Conservation (phyloP, 2,888 invertebrate genomes). For the Noctua janthina region DNA sequence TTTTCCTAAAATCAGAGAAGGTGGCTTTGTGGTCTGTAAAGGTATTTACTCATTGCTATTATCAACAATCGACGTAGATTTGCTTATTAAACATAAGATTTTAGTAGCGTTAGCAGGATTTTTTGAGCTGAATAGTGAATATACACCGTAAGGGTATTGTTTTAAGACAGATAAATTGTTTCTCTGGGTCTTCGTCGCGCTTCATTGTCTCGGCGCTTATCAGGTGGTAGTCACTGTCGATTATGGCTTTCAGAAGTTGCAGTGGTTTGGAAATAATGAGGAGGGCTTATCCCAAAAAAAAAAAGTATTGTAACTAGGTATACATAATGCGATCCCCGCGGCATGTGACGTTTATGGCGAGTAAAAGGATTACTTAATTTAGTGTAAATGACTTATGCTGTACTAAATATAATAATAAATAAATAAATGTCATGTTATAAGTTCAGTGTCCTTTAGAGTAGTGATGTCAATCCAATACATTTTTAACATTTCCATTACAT, state of each 20-base stretch:
- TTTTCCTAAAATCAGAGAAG: neutral
- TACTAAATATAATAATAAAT: too few relatives aligned
- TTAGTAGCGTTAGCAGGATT: neutral
- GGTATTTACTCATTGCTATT: neutral
- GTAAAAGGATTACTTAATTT: too few relatives aligned
- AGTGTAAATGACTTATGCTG: too few relatives aligned
- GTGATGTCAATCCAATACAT: neutral
- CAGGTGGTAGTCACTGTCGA: neutral
- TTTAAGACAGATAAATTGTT: neutral
- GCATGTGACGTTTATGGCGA: neutral
- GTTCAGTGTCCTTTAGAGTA: neutral
- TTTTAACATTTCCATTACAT: too few relatives aligned
- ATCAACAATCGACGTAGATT: neutral
- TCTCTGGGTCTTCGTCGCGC: neutral
- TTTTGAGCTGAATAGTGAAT: neutral
- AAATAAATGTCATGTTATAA: too few relatives aligned
- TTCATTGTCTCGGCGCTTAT: neutral
- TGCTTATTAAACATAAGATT: neutral
- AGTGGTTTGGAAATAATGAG: neutral
- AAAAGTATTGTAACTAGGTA: neutral
- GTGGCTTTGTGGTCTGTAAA: neutral
- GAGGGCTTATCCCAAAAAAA: neutral
- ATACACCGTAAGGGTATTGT: neutral
- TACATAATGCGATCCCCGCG: neutral
- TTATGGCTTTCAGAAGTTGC: neutral